Evolutionary conservation across 2,797 vertebrate species (phyloP).

Genomic region (Pitangus sulphuratus): DNA sequence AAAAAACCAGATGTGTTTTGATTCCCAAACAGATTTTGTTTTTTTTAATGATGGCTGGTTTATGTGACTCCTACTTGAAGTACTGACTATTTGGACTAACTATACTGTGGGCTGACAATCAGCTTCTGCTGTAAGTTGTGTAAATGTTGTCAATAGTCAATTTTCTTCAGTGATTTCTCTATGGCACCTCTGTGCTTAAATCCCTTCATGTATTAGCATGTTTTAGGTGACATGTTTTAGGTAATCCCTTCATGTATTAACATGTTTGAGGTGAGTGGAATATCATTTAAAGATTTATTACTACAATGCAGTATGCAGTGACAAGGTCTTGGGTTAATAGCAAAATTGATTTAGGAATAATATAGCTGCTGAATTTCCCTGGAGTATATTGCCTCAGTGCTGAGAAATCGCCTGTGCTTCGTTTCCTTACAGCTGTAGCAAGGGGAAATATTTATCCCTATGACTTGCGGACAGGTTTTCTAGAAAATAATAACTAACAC

Average conservation of each 20-base stretch:
- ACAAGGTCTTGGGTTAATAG: not conserved
- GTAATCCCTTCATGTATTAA: not conserved
- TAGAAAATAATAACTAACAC: not conserved
- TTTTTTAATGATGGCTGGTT: not conserved
- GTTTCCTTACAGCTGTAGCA: not conserved
- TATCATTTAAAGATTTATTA: not conserved
- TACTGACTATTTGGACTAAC: not conserved
- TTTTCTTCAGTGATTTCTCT: not conserved
- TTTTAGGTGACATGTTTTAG: not conserved
- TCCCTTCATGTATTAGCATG: not conserved
- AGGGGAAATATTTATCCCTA: not conserved
- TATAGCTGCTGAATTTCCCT: not conserved
- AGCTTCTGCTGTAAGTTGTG: not conserved
- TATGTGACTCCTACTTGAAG: not conserved
- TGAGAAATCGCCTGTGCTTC: not conserved
- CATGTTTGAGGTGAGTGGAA: not conserved
- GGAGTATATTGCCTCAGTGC: not conserved
- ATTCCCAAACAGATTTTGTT: not conserved
- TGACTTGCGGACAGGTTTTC: not conserved
- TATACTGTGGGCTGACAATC: not conserved
- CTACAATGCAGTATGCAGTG: not conserved
- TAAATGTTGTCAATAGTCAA: not conserved
- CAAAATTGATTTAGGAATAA: not conserved
- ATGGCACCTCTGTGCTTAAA: not conserved
- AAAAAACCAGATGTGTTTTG: fast-evolving